Percentiles rank a stretch among this genome's conserved stretches.
Evolutionary conservation across 2,888 invertebrate species (phyloP).

Genomic region (Cecidostiba fungosa): DNA sequence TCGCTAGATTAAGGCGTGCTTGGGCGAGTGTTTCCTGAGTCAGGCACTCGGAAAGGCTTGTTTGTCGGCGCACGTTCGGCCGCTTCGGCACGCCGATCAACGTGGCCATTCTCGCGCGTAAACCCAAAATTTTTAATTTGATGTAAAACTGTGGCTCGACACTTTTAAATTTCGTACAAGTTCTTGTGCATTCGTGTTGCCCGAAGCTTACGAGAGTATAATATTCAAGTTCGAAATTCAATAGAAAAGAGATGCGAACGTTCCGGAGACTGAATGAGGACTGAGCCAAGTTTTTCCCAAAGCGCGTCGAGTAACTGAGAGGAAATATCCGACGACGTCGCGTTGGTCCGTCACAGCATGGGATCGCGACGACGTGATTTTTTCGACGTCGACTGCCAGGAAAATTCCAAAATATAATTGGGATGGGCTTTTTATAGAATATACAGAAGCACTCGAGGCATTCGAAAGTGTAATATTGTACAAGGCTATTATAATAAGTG

Average conservation of each 20-base stretch:
- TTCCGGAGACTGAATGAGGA: neutral
- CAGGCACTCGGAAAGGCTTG: constrained; percentile 75
- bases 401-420: constrained; percentile 1
- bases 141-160: neutral
- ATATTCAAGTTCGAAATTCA: neutral
- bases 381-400: neutral
- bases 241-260: neutral
- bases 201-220: neutral
- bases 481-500: too few species aligned
- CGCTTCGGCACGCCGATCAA: constrained; percentile 72
- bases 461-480: neutral
- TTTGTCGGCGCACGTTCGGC: constrained; percentile 66
- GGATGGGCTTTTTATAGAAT: neutral
- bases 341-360: constrained; percentile 65
- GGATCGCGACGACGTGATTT: constrained; percentile 5
- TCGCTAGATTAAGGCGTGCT: constrained; percentile 77
- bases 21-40: constrained; percentile 76
- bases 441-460: neutral
- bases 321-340: constrained; percentile 50
- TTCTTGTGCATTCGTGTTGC: neutral
- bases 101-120: constrained; percentile 69
- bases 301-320: constrained; percentile 5
- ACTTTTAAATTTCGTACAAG: neutral
- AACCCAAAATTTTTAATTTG: neutral
- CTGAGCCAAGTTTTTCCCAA: neutral